phyloP scores from a whole-genome alignment of 1,140 invertebrate genomes.

The Bicyclus anynana region DNA sequence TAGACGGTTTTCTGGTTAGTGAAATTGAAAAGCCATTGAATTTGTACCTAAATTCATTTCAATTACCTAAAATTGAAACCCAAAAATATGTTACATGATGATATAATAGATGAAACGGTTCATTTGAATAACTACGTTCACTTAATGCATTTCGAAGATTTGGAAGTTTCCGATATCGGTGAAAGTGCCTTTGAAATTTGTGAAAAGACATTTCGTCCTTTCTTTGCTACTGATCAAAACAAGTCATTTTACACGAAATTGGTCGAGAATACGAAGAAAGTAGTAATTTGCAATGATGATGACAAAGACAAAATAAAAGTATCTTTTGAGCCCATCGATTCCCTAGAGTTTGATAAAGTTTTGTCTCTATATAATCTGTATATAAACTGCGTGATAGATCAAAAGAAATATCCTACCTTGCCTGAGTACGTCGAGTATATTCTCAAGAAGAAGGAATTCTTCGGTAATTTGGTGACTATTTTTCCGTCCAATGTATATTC shows the following conservation, averaged over 20 bases:
- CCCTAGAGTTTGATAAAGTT: slow-evolving; percentile 26
- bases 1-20: slow-evolving; percentile 29
- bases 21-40: slow-evolving; percentile 32
- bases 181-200: slow-evolving; percentile 20
- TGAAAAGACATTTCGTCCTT: slow-evolving; percentile 32
- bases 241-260: slow-evolving; percentile 33
- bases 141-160: slow-evolving; percentile 20
- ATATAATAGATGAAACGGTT: slow-evolving; percentile 25
- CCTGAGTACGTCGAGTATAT: slow-evolving; percentile 31
- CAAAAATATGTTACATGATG: slow-evolving; percentile 25
- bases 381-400: slow-evolving; percentile 26
- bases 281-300: slow-evolving; percentile 27
- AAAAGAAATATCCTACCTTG: slow-evolving; percentile 28
- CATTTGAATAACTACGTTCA: slow-evolving; percentile 30
- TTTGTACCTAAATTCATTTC: slow-evolving; percentile 27
- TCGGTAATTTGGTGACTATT: slow-evolving; percentile 24
- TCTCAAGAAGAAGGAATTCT: slow-evolving; percentile 25
- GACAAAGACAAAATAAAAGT: slow-evolving; percentile 28
- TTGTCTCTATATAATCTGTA: slow-evolving; percentile 32
- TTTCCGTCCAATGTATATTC: slow-evolving; percentile 20
- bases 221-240: slow-evolving; percentile 23
- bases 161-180: neutral
- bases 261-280: slow-evolving; percentile 20
- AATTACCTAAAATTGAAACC: slow-evolving; percentile 37
- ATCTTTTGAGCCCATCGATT: slow-evolving; percentile 20